Base-by-base conservation (phyloP, 1,140 invertebrate genomes). In the Zaprionus tsacasi region DNA sequence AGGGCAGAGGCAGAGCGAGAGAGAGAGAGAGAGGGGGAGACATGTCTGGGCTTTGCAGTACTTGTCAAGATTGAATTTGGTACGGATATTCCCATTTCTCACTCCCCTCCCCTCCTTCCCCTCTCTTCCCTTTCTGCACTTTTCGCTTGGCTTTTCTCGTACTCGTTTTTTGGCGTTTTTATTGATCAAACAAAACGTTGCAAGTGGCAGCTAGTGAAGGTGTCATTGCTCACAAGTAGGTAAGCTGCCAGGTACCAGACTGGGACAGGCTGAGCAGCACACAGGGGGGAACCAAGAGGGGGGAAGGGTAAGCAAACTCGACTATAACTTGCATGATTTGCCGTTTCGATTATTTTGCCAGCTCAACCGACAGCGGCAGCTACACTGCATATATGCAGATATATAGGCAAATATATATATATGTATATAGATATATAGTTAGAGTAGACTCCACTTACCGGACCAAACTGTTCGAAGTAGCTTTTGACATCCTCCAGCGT, bases 401-500 rank as follows among this genome's bases (percentile, higher is more conserved):
- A 66, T 3, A 64, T n/a, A n/a, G n/a, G n/a, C 21, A 21, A 6
- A 48, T 17, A 57, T 63, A 35, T n/a, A 60, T 60, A 57, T 61
- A 43, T 30, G 61, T 21, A 56, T 43, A 54, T 50, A 35, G 21
- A 7, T 52, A 48, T 48, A 11, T 8, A 17, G 11, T 25, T 50
- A 12, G 1, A 64, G 35, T 68, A 45, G 43, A 13, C 59, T 58
- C 11, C 67, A 97, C 98, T 98, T 94, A 99, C 98, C 96, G 98
- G 97, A 94, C 99, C 99, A 94, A 99, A 99, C 94, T 99, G 98
- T 94, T 99, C 98, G 94, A 99, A 99, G 95, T 99, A 99, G 94
- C 98, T 98, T 95, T 99, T 99, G 93, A 99, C 98, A 94, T 99
- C 99, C 94, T 99, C 99, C 92, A 99, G 96, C 91, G 98, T 99